These are phyloP conservation scores for Protodeltote pygarga DNA, from an alignment of 2,888 invertebrate species.

Conservation along the genomic window DNA sequence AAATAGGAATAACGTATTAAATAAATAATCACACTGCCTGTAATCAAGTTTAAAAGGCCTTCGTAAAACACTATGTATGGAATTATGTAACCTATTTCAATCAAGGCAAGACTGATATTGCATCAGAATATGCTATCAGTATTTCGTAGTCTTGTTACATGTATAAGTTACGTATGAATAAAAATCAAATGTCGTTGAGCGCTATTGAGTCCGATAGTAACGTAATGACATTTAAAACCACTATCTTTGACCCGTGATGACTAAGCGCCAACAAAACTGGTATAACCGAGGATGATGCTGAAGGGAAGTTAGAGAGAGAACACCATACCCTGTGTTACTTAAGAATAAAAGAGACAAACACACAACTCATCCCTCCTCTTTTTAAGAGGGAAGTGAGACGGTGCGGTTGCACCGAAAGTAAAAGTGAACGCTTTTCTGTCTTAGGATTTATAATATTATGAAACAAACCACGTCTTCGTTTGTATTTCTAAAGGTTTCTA, in stretches of 20 bases:
- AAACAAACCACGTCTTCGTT: slow-evolving; percentile 57
- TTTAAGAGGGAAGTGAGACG: slow-evolving; percentile 70
- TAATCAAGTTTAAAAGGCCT: slow-evolving; percentile 39
- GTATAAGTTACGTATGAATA: slow-evolving; percentile 52
- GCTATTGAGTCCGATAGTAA: slow-evolving; percentile 60
- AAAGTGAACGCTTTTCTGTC: slow-evolving; percentile 75
- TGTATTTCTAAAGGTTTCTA: slow-evolving; percentile 22
- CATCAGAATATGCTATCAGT: slow-evolving; percentile 56
- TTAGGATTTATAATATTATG: slow-evolving; percentile 63
- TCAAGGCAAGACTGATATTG: slow-evolving; percentile 53
- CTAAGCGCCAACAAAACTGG: slow-evolving; percentile 77
- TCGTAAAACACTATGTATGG: slow-evolving; percentile 38
- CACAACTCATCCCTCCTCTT: slow-evolving; percentile 62
- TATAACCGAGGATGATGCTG: slow-evolving; percentile 65
- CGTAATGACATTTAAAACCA: slow-evolving; percentile 75
- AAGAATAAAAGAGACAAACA: slow-evolving; percentile 58
- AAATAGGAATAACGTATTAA: slow-evolving; percentile 28
- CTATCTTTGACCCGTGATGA: slow-evolving; percentile 77
- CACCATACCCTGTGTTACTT: slow-evolving; percentile 30
- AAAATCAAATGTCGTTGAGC: slow-evolving; percentile 48
- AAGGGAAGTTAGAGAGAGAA: slow-evolving; percentile 63
- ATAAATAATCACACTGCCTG: slow-evolving; percentile 28
- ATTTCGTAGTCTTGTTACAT: slow-evolving; percentile 49
- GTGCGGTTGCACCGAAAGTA: slow-evolving; percentile 75
- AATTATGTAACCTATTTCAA: slow-evolving; percentile 49